phyloP scores from a whole-genome alignment of 2,113 vertebrate genomes.

The Pelmatolapia mariae region DNA sequence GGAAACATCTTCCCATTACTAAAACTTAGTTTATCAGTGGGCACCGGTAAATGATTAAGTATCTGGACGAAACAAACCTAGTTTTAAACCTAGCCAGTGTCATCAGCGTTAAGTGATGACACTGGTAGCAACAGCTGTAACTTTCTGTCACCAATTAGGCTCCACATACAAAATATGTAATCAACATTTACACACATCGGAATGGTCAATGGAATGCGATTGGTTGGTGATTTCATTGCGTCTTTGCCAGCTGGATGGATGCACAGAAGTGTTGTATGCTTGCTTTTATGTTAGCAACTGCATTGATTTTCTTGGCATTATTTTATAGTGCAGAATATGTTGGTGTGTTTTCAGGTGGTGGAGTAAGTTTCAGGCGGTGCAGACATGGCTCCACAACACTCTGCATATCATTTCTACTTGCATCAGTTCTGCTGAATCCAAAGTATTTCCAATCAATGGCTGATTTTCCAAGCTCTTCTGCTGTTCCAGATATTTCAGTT shows the following conservation, averaged over 20 bases:
- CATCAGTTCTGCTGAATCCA: not conserved
- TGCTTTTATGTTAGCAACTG: not conserved
- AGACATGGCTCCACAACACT: not conserved
- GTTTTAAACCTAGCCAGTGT: not conserved
- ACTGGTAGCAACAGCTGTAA: not conserved
- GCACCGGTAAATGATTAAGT: not conserved
- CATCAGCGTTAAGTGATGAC: not conserved
- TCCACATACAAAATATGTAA: not conserved
- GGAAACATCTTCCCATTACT: not conserved
- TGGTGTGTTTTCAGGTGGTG: not conserved
- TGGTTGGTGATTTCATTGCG: not conserved
- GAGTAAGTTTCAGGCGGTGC: not conserved
- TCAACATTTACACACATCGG: not conserved
- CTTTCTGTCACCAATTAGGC: not conserved
- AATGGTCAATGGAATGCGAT: not conserved
- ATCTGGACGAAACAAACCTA: fast-evolving
- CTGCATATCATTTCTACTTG: not conserved
- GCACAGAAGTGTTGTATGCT: not conserved
- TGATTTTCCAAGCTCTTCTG: not conserved
- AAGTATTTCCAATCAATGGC: not conserved
- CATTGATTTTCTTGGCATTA: not conserved
- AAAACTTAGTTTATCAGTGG: not conserved
- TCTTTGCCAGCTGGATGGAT: not conserved
- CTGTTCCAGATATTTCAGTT: not conserved
- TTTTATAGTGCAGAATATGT: not conserved